Base-by-base conservation (phyloP, 2,888 invertebrate species). In the Chrysopilus asiliformis region DNA sequence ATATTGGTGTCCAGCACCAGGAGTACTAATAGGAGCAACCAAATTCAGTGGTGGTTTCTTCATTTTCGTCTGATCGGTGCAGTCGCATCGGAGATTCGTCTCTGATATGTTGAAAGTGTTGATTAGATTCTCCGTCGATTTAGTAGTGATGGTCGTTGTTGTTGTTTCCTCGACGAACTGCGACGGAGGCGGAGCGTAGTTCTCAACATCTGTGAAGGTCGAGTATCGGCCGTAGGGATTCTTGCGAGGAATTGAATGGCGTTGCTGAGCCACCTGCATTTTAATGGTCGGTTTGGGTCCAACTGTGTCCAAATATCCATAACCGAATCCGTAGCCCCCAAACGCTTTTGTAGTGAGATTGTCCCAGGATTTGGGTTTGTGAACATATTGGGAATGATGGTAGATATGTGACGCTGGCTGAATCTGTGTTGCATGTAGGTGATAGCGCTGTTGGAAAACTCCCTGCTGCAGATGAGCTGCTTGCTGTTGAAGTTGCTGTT, bases 321-420 rank as follows among this genome's bases (percentile, higher is more conserved):
- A 87, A 2, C 86, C 86, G 49, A 84, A 86, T 3, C 85, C 84
- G 46, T 87, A 86, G 1, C 85, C 86, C 1, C 85, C 84, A 46
- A 83, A 79, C 0, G 81, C 79, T 63, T 85, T 86, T 2, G 84
- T 84, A 0, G 86, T 80, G 36, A 89, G 64, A 60, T 87, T 87
- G 55, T 87, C 87, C 86, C 87, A 87, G 0, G 86, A 87, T 56
- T 87, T 87, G 1, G 87, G 87, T 53, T 87, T 89, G 1, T 65
- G 58, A 28, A 64, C 64, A 47, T 68, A 71, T 40, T 68, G 68
- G 4, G 53, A 48, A 33, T 58, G 56, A 20, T 60, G 60, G 42
- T 57, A 60, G 31, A 60, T 53, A 45, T 60, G 60, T 19, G 60
- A 53, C 9, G 43, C 20, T 47, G 69, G 52, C 54, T 65, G 50